Percentiles rank a stretch among this genome's conserved stretches.
phyloP scores from a whole-genome alignment of 1,140 invertebrate genomes.

The Cydia amplana region DNA sequence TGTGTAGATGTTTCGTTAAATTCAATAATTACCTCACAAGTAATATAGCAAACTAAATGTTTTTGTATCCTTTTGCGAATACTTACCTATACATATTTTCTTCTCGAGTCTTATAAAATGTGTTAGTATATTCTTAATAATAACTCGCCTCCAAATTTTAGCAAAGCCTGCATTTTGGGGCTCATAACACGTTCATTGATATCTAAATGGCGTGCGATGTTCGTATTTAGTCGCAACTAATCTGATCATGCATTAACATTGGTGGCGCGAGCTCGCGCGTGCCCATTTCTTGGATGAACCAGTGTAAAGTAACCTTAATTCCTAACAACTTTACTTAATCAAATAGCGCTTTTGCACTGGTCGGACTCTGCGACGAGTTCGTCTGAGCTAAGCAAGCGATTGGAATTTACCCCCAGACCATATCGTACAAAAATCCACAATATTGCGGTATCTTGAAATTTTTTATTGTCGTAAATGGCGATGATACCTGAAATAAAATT shows the following conservation, averaged over 20 bases:
- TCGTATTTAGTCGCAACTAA: conserved; percentile 25
- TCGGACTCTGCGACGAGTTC: neutral
- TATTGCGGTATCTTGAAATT: neutral
- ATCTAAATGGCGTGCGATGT: conserved; percentile 21
- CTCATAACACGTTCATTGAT: conserved; percentile 21
- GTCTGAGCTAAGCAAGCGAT: neutral
- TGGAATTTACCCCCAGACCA: neutral
- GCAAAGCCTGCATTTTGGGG: conserved; percentile 4
- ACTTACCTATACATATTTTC: no score
- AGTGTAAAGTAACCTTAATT: neutral
- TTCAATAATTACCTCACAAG: no score
- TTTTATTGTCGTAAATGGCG: conserved; percentile 6
- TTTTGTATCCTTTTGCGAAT: neutral
- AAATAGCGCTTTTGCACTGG: neutral
- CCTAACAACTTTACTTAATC: neutral
- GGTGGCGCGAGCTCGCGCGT: neutral
- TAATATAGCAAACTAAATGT: no score
- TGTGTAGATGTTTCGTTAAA: no score
- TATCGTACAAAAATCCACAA: neutral
- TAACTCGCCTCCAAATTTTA: neutral
- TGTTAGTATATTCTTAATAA: neutral
- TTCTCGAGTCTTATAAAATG: neutral
- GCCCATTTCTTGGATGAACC: neutral
- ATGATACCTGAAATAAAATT: conserved; percentile 22
- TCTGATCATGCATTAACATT: neutral